Conservation (phyloP, 2,888 invertebrate genomes). For the Lasioglossum malachurum region DNA sequence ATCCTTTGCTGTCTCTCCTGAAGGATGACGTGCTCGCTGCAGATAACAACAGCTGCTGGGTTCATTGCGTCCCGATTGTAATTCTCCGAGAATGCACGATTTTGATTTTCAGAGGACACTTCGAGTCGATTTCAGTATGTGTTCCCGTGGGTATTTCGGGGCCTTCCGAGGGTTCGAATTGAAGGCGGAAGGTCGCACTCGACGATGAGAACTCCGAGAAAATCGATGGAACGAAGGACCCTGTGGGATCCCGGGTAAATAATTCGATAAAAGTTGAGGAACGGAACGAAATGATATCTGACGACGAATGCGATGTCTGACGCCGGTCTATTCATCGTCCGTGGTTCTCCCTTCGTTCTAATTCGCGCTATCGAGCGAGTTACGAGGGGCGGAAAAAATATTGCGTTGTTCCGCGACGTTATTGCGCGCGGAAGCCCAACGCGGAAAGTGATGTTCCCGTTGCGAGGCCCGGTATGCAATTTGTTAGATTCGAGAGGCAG, state of each 20-base stretch:
- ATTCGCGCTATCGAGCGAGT: constrained; percentile 12
- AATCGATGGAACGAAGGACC: background rate
- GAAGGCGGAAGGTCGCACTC: background rate
- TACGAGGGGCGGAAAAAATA: constrained; percentile 15
- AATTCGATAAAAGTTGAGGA: background rate
- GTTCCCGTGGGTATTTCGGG: background rate
- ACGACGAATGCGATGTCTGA: background rate
- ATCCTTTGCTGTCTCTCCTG: background rate
- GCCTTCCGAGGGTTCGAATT: background rate
- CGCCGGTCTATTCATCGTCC: background rate
- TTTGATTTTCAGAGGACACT: background rate
- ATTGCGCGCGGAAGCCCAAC: constrained; percentile 11
- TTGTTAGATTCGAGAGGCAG: constrained; percentile 46
- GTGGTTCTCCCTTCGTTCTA: background rate
- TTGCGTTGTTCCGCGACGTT: constrained; percentile 28
- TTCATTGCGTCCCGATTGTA: background rate
- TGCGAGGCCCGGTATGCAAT: constrained; percentile 13
- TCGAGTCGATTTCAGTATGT: background rate
- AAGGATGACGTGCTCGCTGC: background rate
- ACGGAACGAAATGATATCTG: background rate
- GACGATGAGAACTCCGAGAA: background rate
- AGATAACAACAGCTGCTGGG: background rate
- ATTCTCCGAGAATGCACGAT: background rate
- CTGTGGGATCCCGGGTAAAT: background rate
- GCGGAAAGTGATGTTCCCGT: constrained; percentile 7